A percentile compares a stretch with the other conserved stretches of the same genome.
Conservation (phyloP, 2,113 vertebrate species). For the Strigops habroptila region DNA sequence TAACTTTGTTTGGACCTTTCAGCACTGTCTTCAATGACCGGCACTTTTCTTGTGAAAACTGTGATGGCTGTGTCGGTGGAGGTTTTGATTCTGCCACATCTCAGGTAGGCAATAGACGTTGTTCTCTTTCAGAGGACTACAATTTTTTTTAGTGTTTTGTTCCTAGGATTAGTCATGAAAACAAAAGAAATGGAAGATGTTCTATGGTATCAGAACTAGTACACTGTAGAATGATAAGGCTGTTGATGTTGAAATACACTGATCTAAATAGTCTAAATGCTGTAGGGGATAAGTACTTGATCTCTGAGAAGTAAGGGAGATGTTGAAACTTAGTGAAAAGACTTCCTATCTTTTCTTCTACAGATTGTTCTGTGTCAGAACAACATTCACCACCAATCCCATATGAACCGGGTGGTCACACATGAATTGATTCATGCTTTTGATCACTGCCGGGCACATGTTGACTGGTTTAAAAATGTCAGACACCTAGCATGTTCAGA, state of each 20-base stretch:
- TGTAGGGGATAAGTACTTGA: background rate
- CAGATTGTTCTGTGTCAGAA: constrained; percentile 98
- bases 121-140: background rate
- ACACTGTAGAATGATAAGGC: background rate
- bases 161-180: background rate
- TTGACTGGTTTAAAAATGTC: constrained; percentile 92
- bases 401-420: constrained; percentile 92
- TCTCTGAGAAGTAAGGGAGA: background rate
- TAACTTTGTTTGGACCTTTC: constrained; percentile 18
- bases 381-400: constrained; percentile 88
- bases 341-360: background rate
- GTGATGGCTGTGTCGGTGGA: constrained; percentile 87
- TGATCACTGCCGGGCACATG: constrained; percentile 93
- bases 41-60: constrained; percentile 96
- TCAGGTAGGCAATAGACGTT: constrained; percentile 74
- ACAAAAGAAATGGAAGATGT: background rate
- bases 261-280: background rate
- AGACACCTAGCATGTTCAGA: constrained; percentile 95
- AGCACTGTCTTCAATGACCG: constrained; percentile 86
- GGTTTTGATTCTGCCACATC: constrained; percentile 91
- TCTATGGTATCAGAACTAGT: background rate
- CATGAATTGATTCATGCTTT: constrained; percentile 96
- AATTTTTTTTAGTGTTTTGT: background rate
- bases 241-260: background rate
- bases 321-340: background rate